Base-by-base conservation (phyloP, 2,113 vertebrate species). In the Ceyx cyanopectus region DNA sequence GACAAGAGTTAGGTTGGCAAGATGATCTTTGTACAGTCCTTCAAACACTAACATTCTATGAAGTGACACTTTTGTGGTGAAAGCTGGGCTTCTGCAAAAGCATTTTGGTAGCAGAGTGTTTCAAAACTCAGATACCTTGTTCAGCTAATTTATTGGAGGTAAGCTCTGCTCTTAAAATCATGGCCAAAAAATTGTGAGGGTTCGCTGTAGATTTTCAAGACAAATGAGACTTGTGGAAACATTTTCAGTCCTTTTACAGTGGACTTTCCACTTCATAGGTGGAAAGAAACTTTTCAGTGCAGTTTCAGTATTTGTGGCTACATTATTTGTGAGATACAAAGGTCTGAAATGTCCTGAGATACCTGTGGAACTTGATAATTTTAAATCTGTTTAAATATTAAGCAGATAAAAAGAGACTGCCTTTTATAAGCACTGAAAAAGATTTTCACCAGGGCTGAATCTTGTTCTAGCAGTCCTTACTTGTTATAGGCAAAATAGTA, bases 61-160 rank as follows among this genome's bases (percentile, higher is more conserved):
- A 37, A 37, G 37, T 37, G 30, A 57, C 2, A 3, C 14, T 80
- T 77, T 77, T 30, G 37, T 70, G 61, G 26, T 27, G 9, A 24
- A 34, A 93, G 8, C 17, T 72, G 2, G 2, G 37, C 30, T 79
- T 75, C 46, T 56, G 24, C 0, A 0, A 22, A 20, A 67, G 8
- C 12, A 9, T 73, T 86, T 73, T 73, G 23, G 51, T 34, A 80
- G 23, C 20, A 77, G 20, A 56, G 13, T 3, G 1, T 1, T 10
- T 69, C 67, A 69, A 77, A n/a, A 7, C n/a, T 67, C 30, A 68
- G 8, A 12, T 46, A 34, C 1, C 58, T 90, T 84, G 51, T 10
- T 12, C 32, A 54, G 61, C 7, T 78, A 37, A 67, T 62, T 63
- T 70, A 74, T 9, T 70, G 19, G 30, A 81, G 21, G 23, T 70